Evolutionary conservation across 2,113 vertebrate species (phyloP), one percentile per base, ranked within the genome.

Genomic region (Orthonyx spaldingii): DNA sequence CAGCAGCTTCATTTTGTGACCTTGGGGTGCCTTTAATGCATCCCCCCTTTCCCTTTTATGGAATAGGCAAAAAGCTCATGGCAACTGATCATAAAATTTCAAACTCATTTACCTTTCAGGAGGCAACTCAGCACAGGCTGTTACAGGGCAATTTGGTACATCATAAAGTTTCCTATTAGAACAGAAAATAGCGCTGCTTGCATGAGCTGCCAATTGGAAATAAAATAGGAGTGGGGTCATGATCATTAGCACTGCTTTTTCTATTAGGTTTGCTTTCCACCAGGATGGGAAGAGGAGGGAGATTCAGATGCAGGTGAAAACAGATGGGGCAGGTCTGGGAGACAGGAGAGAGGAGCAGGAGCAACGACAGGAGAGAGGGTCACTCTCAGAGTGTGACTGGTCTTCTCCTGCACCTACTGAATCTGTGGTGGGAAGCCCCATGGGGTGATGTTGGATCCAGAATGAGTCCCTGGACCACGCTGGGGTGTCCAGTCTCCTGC

Each of bases 191-290:
- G 70, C 61, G 87, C 82, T 91, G 63, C 82, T 88, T 86, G 87
- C 94, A 65, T 87, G 95, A 92, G 89, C 88, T 95, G 94, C 95
- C 96, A 97, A 82, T 93, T 94, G 96, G 90, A 94, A 97, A 89
- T 94, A 96, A 96, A 97, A 94, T 33, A 95, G 64, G 72, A 21
- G 60, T 65, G 57, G 86, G 64, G 78, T 89, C 20, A 2, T 33
- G 61, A 87, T 94, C 94, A 92, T 89, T 93, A 97, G 92, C 69
- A 50, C 41, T 1, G 10, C 50, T 88, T 83, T 76, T 90, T 90
- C 94, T 94, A 23, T 96, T 60, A 50, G 60, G 68, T 69, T 86
- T 94, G 59, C 28, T 72, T 82, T 84, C 53, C 60, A 50, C 46
- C 11, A 3, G 42, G 46, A 30, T 76, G n/a, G 68, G 66, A 42